Base-by-base conservation (phyloP, 2,113 vertebrate genomes). In the Columbina picui region DNA sequence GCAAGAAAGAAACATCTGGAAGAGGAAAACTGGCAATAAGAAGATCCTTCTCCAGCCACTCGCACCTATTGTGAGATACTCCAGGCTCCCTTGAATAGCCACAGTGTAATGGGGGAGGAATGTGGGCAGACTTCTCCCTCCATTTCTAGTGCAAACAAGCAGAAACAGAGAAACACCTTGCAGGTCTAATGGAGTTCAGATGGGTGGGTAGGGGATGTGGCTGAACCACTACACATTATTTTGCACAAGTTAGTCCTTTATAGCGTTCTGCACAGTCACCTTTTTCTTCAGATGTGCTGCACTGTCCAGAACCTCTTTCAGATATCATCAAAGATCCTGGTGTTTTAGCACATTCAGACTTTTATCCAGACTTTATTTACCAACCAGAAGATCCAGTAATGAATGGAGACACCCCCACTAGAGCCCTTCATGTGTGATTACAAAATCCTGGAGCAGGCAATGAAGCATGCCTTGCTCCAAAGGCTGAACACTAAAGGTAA, bases 21-120 rank as follows among this genome's bases (percentile, higher is more conserved):
- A 87, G 34, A 65, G 22, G 25, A 64, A 79, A 87, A 13, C 29
- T 89, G 55, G n/a, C 26, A 65, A 4, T 4, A 10, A 87, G 13
- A 79, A 41, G 12, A 65, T 59, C 27, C 14, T 53, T 49, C 38
- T 85, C 52, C 47, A 67, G 50, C 13, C 50, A 22, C 34, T 82
- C 0, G 0, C 32, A 77, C 18, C 22, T 26, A 57, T 2, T 25
- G 5, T 1, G 17, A 1, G 4, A 53, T 90, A 80, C 32, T 86
- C 75, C 32, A 64, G 69, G 23, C 16, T 64, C 61, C 67, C 69
- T 29, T 32, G 56, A 52, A 26, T 4, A 76, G 25, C 23, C 59
- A 49, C 26, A 41, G 32, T 3, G 5, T 21, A 30, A 63, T 0
- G 0, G 15, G 19, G 53, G 7, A 76, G 47, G 29, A 79, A 90